These are phyloP conservation scores for Drosophila miranda DNA, from an alignment of 1,140 invertebrate genomes.

Conservation along the genomic window DNA sequence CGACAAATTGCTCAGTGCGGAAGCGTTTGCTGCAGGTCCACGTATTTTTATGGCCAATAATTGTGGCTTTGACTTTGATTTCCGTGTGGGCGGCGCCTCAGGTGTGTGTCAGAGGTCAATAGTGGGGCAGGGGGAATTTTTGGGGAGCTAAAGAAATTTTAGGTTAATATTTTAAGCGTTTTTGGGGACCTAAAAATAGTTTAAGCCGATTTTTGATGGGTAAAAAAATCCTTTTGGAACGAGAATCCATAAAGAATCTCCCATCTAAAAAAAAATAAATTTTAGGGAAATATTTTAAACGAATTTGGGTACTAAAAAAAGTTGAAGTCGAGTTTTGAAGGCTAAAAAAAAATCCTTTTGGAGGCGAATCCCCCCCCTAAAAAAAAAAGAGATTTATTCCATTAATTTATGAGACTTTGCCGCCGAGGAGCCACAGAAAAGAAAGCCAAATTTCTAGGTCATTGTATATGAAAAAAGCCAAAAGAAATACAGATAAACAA, in stretches of 20 bases:
- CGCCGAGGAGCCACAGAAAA: conserved; percentile 27
- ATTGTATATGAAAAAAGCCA: conserved; percentile 53
- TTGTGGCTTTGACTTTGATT: conserved; percentile 76
- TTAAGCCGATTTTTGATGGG: no score
- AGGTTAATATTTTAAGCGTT: no score
- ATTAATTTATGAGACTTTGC: conserved; percentile 53
- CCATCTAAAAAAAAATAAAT: no score
- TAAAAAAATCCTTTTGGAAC: no score
- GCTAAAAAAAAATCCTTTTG: no score
- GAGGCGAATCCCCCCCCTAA: no score
- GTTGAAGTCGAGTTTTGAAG: no score
- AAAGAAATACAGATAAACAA: conserved; percentile 25
- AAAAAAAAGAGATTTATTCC: conserved; percentile 15
- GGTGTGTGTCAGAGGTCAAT: conserved; percentile 29
- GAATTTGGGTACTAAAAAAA: no score
- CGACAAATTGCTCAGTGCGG: conserved; percentile 73
- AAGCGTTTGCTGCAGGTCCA: conserved; percentile 45
- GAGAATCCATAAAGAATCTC: no score
- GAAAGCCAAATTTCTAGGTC: conserved; percentile 74
- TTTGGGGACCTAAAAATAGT: no score
- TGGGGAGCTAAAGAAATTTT: no score
- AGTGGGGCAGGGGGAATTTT: not conserved
- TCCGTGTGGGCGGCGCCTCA: conserved; percentile 62
- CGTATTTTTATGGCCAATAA: conserved; percentile 52
- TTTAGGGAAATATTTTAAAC: no score